Evolutionary conservation across 1,140 invertebrate genomes (phyloP).

Genomic region (Halictus rubicundus): DNA sequence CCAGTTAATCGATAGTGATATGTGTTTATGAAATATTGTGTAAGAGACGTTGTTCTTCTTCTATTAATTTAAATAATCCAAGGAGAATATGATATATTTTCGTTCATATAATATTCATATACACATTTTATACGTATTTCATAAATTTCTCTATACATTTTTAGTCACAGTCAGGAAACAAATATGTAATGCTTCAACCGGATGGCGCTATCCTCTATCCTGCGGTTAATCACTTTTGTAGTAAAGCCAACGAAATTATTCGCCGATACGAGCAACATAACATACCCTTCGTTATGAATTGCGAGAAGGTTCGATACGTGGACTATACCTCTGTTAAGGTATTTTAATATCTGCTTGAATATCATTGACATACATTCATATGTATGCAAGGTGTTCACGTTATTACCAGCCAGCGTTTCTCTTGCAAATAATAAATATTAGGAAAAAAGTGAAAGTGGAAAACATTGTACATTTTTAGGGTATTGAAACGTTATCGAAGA

Average conservation of each 20-base stretch:
- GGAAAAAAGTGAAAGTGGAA: too few species aligned
- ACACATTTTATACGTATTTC: neutral
- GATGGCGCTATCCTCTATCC: conserved; percentile 85
- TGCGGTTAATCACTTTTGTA: conserved; percentile 82
- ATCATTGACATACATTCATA: too few species aligned
- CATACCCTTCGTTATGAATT: conserved; percentile 83
- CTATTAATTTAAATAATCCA: too few species aligned
- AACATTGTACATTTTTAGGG: conserved; percentile 66
- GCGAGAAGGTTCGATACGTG: conserved; percentile 81
- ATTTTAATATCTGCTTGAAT: too few species aligned
- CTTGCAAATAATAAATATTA: too few species aligned
- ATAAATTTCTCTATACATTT: neutral
- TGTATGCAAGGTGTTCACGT: too few species aligned
- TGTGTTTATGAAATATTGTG: too few species aligned
- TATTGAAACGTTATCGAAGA: conserved; percentile 71
- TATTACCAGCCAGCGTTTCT: too few species aligned
- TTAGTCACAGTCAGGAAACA: conserved; percentile 70
- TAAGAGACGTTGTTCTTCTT: too few species aligned
- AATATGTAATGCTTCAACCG: conserved; percentile 82
- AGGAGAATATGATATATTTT: too few species aligned
- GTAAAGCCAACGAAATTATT: conserved; percentile 79
- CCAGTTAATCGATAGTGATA: too few species aligned
- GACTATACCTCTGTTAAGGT: conserved; percentile 85
- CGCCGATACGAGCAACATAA: conserved; percentile 67
- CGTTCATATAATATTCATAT: neutral